Conservation (phyloP, 2,113 vertebrate genomes). For the Aegithalos caudatus region DNA sequence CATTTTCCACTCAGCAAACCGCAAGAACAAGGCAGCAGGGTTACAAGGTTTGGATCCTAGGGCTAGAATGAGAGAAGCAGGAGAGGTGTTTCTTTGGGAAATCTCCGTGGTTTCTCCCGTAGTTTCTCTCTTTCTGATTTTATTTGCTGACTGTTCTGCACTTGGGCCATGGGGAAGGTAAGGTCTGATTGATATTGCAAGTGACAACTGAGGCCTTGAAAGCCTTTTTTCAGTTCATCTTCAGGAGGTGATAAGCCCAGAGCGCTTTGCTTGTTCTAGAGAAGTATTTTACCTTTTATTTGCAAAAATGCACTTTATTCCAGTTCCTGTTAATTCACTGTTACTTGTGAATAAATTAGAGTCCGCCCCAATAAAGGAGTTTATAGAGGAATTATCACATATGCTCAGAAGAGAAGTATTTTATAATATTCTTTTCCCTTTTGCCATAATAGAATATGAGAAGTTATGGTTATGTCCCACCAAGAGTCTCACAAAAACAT, state of each 20-base stretch:
- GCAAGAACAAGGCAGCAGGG: slow-evolving; percentile 37
- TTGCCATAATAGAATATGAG: neutral
- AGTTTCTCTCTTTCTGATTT: neutral
- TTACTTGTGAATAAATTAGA: slow-evolving; percentile 22
- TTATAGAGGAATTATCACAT: neutral
- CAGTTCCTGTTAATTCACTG: slow-evolving; percentile 30
- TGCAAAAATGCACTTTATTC: slow-evolving; percentile 42
- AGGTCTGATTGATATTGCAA: slow-evolving; percentile 70
- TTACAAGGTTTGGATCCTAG: slow-evolving; percentile 63
- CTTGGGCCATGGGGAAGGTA: slow-evolving; percentile 25
- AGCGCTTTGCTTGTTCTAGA: slow-evolving; percentile 27
- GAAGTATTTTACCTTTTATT: slow-evolving; percentile 54
- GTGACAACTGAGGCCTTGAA: slow-evolving; percentile 67
- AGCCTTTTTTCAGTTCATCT: slow-evolving; percentile 55
- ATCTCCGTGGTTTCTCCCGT: neutral
- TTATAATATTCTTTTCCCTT: neutral
- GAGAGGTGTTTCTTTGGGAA: slow-evolving; percentile 34
- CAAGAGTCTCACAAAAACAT: neutral
- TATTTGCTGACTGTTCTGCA: neutral
- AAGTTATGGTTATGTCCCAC: neutral
- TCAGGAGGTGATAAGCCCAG: slow-evolving; percentile 23
- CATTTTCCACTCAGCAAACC: slow-evolving; percentile 74
- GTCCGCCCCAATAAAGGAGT: neutral
- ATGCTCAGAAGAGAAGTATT: neutral
- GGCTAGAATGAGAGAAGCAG: slow-evolving; percentile 55